Evolutionary conservation across 2,888 invertebrate species (phyloP).

Genomic region (Cephonodes hylas): DNA sequence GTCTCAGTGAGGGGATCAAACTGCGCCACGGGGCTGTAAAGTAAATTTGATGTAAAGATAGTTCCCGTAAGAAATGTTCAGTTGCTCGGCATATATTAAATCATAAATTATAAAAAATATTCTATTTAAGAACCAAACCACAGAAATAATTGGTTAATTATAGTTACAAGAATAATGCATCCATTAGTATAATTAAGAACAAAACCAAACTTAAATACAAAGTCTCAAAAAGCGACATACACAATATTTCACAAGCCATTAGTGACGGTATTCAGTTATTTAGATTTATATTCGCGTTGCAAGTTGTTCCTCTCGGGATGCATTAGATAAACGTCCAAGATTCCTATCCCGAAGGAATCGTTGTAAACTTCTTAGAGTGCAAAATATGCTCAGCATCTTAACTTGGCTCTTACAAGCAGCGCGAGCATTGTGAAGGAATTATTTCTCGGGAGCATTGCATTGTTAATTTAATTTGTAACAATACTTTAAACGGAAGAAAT

Average conservation of each 20-base stretch:
- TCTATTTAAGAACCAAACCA: too few species aligned
- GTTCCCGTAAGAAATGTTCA: too few species aligned
- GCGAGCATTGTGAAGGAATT: background rate
- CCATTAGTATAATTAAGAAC: too few species aligned
- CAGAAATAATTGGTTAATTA: too few species aligned
- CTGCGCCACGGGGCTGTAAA: too few species aligned
- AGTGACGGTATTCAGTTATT: slow-evolving; percentile 1
- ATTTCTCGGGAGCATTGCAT: background rate
- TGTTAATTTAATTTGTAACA: background rate
- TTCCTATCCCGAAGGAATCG: slow-evolving; percentile 5
- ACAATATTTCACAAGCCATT: background rate
- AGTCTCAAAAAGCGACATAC: too few species aligned
- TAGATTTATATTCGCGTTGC: slow-evolving; percentile 2
- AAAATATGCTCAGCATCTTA: slow-evolving; percentile 1
- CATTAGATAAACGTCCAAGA: slow-evolving; percentile 4
- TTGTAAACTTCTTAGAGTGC: background rate
- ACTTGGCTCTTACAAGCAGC: background rate
- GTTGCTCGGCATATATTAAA: too few species aligned
- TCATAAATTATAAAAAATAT: too few species aligned
- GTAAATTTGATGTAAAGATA: too few species aligned
- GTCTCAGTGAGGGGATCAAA: too few species aligned
- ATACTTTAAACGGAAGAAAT: background rate
- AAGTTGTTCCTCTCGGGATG: background rate
- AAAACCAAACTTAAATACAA: too few species aligned
- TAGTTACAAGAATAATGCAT: too few species aligned